Conservation (phyloP, 2,113 vertebrate species). For the Oryzias woworae region DNA sequence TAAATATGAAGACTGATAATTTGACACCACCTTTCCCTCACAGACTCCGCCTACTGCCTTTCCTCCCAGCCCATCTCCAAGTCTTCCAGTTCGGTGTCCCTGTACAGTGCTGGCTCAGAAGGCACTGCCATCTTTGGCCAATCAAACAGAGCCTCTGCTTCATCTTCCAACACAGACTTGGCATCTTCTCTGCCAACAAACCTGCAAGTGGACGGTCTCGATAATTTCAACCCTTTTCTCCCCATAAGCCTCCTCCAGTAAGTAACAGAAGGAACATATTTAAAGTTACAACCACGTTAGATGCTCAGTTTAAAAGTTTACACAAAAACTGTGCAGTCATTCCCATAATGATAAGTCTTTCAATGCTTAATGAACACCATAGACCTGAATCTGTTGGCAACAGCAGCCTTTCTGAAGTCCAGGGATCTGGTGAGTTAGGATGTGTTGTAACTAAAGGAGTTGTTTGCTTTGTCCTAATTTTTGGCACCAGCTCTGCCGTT, state of each 20-base stretch:
- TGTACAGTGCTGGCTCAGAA: slow-evolving; percentile 80
- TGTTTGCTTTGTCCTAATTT: slow-evolving; percentile 53
- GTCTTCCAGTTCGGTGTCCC: slow-evolving; percentile 81
- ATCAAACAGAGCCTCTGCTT: slow-evolving; percentile 75
- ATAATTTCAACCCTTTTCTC: slow-evolving; percentile 80
- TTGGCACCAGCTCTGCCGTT: slow-evolving; percentile 50
- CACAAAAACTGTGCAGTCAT: not conserved
- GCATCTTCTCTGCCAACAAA: slow-evolving; percentile 75
- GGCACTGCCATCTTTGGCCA: slow-evolving; percentile 77
- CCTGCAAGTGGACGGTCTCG: slow-evolving; percentile 75
- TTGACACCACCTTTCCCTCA: not conserved
- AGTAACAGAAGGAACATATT: slow-evolving; percentile 49
- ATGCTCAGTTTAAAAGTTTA: slow-evolving; percentile 3
- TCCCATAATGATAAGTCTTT: not conserved
- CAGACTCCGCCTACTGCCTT: slow-evolving; percentile 63
- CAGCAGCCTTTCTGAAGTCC: slow-evolving; percentile 61
- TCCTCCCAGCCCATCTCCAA: slow-evolving; percentile 78
- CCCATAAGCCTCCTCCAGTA: slow-evolving; percentile 82
- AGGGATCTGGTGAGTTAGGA: slow-evolving; percentile 74
- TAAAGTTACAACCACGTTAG: not conserved
- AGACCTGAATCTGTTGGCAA: slow-evolving; percentile 66
- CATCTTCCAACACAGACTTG: slow-evolving; percentile 79
- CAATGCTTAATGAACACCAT: slow-evolving; percentile 52
- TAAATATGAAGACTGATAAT: not conserved
- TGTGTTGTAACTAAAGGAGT: slow-evolving; percentile 15